Conservation (phyloP, 1,140 invertebrate genomes). For the Melitaea cinxia region DNA sequence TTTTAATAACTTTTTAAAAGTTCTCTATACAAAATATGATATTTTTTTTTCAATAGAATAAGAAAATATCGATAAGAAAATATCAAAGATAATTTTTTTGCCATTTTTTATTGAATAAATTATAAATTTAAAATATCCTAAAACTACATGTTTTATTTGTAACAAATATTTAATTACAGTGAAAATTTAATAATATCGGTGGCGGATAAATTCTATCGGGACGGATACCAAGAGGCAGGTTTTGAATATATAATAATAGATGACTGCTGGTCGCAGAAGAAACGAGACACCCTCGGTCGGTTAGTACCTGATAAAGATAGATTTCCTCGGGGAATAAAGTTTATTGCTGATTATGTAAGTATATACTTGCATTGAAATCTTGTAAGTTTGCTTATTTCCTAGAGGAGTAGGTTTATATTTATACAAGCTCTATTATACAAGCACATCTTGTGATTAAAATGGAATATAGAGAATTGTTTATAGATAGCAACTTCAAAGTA, state of each 20-base stretch:
- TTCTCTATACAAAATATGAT: too few relatives aligned
- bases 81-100: too few relatives aligned
- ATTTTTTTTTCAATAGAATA: too few relatives aligned
- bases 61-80: too few relatives aligned
- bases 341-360: conserved; percentile 92
- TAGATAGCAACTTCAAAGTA: too few relatives aligned
- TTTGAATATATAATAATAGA: conserved; percentile 95
- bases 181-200: conserved; percentile 90
- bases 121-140: neutral
- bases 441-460: too few relatives aligned
- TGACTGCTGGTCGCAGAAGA: conserved; percentile 92
- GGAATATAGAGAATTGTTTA: too few relatives aligned
- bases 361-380: neutral
- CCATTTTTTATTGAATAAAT: too few relatives aligned
- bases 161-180: conserved; percentile 80
- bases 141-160: neutral
- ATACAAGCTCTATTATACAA: too few relatives aligned
- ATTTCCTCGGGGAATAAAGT: conserved; percentile 93
- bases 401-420: too few relatives aligned
- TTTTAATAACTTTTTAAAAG: too few relatives aligned
- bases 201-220: conserved; percentile 88
- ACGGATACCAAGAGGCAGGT: conserved; percentile 91
- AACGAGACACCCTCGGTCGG: conserved; percentile 84
- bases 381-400: too few relatives aligned
- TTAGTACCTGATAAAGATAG: conserved; percentile 88